Evolutionary conservation across 2,888 invertebrate genomes (phyloP).

Genomic region (Smittia sp.): DNA sequence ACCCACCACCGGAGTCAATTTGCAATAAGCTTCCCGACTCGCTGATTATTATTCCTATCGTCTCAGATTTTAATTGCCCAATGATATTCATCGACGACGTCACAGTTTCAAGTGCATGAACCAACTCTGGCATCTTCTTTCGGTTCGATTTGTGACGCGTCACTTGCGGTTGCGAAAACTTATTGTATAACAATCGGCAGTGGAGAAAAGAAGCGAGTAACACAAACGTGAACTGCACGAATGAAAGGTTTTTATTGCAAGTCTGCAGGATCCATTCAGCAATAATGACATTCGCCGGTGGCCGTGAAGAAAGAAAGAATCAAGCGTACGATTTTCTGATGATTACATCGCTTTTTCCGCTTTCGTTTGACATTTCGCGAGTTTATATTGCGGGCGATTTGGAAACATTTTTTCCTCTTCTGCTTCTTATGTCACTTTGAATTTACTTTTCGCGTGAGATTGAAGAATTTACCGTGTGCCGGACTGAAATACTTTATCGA

Average conservation of each 20-base stretch:
- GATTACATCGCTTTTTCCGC: neutral
- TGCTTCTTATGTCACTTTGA: neutral
- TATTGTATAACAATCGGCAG: too few species aligned
- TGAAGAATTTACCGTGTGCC: neutral
- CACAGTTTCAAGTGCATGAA: neutral
- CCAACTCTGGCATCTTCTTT: too few species aligned
- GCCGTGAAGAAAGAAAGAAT: too few species aligned
- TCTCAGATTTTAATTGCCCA: neutral
- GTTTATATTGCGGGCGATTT: neutral
- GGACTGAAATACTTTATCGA: neutral
- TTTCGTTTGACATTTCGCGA: slow-evolving; percentile 9
- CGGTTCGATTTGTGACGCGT: too few species aligned
- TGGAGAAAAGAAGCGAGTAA: too few species aligned
- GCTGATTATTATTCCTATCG: neutral
- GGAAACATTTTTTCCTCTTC: slow-evolving; percentile 11
- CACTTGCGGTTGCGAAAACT: too few species aligned
- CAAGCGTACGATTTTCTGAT: neutral
- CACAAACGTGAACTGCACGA: too few species aligned
- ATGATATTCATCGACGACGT: neutral
- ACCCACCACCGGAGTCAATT: neutral
- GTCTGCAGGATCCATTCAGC: too few species aligned
- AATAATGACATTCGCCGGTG: neutral
- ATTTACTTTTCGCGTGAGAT: slow-evolving; percentile 5
- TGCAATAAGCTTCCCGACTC: neutral
- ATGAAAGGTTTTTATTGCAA: too few species aligned